Evolutionary conservation across 1,140 invertebrate genomes (phyloP).

Genomic region (Euura saliciscinereae): DNA sequence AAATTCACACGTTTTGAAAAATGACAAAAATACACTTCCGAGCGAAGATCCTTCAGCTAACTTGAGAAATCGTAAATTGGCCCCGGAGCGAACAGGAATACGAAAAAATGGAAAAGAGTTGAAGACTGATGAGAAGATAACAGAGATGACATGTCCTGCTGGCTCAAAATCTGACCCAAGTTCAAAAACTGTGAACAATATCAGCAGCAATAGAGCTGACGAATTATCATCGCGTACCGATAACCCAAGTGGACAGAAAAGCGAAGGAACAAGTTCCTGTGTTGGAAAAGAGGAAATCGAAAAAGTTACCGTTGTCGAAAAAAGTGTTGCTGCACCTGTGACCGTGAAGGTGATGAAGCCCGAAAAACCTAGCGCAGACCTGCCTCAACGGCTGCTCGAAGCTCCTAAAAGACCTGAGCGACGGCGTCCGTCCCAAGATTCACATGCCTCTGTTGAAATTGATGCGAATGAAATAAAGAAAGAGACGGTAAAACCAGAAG

Average conservation of each 20-base stretch:
- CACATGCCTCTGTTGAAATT: conserved; percentile 13
- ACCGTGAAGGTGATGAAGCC: conserved; percentile 13
- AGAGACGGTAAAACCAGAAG: conserved; percentile 18
- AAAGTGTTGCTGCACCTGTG: conserved; percentile 23
- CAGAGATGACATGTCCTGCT: not conserved
- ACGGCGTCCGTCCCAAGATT: conserved; percentile 25
- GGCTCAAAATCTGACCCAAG: not conserved
- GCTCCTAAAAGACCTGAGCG: conserved; percentile 35
- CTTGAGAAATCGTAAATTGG: not conserved
- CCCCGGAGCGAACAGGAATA: not conserved
- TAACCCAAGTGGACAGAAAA: not conserved
- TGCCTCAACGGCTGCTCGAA: conserved; percentile 13
- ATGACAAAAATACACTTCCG: not conserved
- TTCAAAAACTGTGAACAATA: not conserved
- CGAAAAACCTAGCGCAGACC: not conserved
- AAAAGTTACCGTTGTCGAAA: conserved; percentile 34
- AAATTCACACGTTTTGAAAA: not conserved
- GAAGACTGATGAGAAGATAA: not conserved
- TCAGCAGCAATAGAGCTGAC: not conserved
- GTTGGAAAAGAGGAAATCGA: conserved; percentile 6
- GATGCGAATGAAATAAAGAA: conserved; percentile 1
- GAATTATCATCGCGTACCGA: not conserved
- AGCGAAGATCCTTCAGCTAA: not conserved
- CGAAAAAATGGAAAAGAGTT: not conserved
- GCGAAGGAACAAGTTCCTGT: not conserved